Percentiles rank a stretch among this genome's conserved stretches.
These are phyloP conservation scores for Meandrusa payeni DNA, from an alignment of 2,888 invertebrate species.

Conservation along the genomic window DNA sequence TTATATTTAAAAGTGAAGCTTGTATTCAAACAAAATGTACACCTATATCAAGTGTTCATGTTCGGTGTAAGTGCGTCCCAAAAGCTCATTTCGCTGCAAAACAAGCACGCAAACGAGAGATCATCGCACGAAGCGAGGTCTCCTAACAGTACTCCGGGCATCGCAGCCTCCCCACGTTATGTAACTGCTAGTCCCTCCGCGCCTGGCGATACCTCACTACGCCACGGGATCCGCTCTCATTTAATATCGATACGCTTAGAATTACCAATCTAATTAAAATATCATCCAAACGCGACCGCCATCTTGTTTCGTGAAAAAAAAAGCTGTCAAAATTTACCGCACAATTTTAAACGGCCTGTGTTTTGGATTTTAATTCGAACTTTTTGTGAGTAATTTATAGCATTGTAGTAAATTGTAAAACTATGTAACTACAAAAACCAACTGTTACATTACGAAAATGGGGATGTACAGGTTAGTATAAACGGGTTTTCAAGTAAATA, in stretches of 20 bases:
- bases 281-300: background rate
- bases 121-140: conserved; percentile 75
- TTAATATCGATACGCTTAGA: background rate
- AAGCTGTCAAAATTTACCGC: background rate
- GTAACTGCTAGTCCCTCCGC: conserved; percentile 70
- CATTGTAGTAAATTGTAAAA: conserved; percentile 1
- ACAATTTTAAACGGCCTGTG: background rate
- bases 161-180: conserved; percentile 64
- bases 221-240: conserved; percentile 40
- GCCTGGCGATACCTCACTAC: conserved; percentile 56
- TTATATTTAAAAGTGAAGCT: background rate
- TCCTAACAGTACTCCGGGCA: conserved; percentile 76
- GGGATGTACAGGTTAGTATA: conserved; percentile 38
- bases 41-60: conserved; percentile 6
- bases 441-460: conserved; percentile 28
- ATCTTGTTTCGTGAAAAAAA: background rate
- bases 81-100: conserved; percentile 74
- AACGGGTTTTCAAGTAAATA: too few relatives aligned
- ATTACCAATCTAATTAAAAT: background rate
- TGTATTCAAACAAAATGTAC: too few relatives aligned
- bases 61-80: conserved; percentile 55
- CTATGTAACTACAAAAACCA: conserved; percentile 1
- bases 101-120: conserved; percentile 69
- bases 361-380: background rate
- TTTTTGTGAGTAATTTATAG: too few relatives aligned